These are phyloP conservation scores for Theristicus caerulescens DNA, from an alignment of 2,113 vertebrate species.

Conservation along the genomic window DNA sequence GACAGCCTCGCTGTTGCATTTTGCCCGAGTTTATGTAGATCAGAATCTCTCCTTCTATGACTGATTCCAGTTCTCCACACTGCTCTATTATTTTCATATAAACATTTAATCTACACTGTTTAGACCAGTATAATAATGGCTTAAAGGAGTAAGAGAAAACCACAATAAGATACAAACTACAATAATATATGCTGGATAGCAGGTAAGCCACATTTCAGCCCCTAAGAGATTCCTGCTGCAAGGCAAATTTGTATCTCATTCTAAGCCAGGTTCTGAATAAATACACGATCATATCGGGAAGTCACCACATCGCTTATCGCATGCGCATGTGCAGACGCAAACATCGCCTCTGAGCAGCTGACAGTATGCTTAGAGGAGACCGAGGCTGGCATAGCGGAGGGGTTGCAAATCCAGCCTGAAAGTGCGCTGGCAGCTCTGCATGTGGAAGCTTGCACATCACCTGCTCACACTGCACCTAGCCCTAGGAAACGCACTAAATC, in stretches of 20 bases:
- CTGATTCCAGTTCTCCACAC: neutral
- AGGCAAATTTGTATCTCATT: neutral
- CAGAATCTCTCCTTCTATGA: neutral
- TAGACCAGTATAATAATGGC: neutral
- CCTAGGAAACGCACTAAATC: neutral
- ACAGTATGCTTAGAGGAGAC: neutral
- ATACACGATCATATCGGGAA: neutral
- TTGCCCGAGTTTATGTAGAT: neutral
- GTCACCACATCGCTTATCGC: neutral
- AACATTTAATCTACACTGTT: neutral
- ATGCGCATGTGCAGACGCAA: neutral
- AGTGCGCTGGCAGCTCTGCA: neutral
- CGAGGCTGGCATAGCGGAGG: neutral
- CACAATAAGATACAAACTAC: neutral
- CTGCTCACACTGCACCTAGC: neutral
- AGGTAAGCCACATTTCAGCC: neutral
- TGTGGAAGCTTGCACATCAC: neutral
- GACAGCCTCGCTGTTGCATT: neutral
- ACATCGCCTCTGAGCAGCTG: neutral
- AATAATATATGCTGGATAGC: neutral
- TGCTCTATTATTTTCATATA: neutral
- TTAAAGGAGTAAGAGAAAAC: neutral
- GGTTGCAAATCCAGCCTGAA: neutral
- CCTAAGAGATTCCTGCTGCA: neutral
- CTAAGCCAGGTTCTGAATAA: constrained; percentile 18